Base-by-base conservation (phyloP, 1,140 invertebrate genomes). In the Drosophila sucinea region DNA sequence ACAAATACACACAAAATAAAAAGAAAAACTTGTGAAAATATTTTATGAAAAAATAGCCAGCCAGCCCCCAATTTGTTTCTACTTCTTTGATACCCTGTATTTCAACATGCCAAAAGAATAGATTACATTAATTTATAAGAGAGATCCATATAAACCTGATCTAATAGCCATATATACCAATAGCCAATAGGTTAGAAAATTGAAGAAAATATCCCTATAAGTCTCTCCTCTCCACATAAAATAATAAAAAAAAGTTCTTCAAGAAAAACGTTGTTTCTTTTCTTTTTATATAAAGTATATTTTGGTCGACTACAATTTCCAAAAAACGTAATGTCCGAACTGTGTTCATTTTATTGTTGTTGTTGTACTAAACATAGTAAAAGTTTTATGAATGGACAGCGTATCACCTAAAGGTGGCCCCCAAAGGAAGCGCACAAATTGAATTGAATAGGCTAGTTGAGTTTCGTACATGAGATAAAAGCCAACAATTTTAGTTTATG, bases 11-110 rank as follows among this genome's bases (percentile, higher is more conserved):
- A 66, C 35, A 27, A 11, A 23, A 54, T 5, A 41, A 47, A 25
- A 61, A 51, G 10, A 51, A 64, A 73, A 65, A 73, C 70, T 51
- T 40, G 44, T 33, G 33, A 65, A 73, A 73, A 47, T 64, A 51
- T 65, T 72, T 57, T 41, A 38, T 8, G 27, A 57, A 40, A 10
- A 17, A 33, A 63, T 60, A 51, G 44, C 44, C 44, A 27, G 44
- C 6, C 44, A 10, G 4, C 4, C 44, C 44, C 1, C n/a, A 25
- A 25, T 10, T 27, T 25, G 25, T 51, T 27, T 8, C 1, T 2
- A 27, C 7, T 51, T 25, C 27, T 25, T 51, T 10, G 11, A 23
- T 51, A 51, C 44, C 44, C 44, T 51, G 4, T 51, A 47, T 1
- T 6, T 5, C 17, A 17, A 17, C 17, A 17, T 17, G 17, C 17